Percentiles rank a stretch among this genome's conserved stretches.
Evolutionary conservation across 2,797 vertebrate species (phyloP).

Genomic region (Catamblyrhynchus diadema): DNA sequence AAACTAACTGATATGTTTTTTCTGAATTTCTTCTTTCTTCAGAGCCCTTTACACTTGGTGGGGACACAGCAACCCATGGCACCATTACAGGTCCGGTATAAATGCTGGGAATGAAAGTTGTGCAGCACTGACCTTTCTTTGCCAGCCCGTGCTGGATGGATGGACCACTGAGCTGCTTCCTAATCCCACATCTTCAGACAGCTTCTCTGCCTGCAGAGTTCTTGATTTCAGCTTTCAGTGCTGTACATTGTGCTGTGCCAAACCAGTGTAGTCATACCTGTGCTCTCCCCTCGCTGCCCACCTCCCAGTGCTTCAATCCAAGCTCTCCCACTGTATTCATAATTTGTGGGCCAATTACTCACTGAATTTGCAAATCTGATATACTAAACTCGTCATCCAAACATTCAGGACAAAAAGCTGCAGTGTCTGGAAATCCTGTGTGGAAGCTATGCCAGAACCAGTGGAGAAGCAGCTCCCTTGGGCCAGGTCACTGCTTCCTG

Average conservation of each 20-base stretch:
- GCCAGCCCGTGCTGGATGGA: neutral
- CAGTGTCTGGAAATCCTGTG: neutral
- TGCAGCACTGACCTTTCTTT: neutral
- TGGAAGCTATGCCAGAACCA: neutral
- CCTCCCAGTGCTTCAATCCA: neutral
- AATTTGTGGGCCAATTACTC: neutral
- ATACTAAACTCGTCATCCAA: neutral
- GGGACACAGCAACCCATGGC: constrained; percentile 80
- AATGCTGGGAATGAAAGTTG: constrained; percentile 46
- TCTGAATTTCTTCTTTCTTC: constrained; percentile 36
- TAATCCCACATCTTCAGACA: neutral
- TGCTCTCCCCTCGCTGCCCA: neutral
- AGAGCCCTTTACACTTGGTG: constrained; percentile 80
- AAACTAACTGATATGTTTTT: neutral
- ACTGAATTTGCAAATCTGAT: neutral
- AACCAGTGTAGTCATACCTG: neutral
- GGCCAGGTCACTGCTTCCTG: neutral
- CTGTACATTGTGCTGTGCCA: neutral
- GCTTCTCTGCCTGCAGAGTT: neutral
- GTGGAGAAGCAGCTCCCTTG: neutral
- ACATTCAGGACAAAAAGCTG: neutral
- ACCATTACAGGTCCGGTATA: constrained; percentile 74
- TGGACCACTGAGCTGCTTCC: neutral
- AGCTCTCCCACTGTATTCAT: neutral
- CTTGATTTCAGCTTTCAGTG: neutral